phyloP scores from a whole-genome alignment of 2,888 invertebrate genomes.

The Oxycera nigricornis region DNA sequence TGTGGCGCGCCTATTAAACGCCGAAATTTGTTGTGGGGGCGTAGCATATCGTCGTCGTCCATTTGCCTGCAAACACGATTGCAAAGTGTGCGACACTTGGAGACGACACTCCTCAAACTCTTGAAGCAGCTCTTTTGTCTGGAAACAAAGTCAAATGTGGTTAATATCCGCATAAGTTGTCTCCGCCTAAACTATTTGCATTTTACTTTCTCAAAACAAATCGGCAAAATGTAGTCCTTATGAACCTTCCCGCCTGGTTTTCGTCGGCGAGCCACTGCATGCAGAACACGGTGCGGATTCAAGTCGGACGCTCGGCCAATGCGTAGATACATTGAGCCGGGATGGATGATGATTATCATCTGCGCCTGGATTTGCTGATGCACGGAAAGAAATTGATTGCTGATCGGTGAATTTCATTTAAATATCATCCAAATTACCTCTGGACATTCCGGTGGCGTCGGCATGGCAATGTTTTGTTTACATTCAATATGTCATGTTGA shows the following conservation, averaged over 20 bases:
- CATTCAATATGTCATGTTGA: background rate
- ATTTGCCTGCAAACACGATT: slow-evolving; percentile 83
- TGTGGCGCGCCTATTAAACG: slow-evolving; percentile 80
- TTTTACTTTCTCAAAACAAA: slow-evolving; percentile 66
- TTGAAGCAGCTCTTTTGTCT: slow-evolving; percentile 73
- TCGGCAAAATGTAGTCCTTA: slow-evolving; percentile 72
- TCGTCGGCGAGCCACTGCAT: slow-evolving; percentile 63
- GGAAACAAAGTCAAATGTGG: slow-evolving; percentile 36
- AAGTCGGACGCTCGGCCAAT: slow-evolving; percentile 92
- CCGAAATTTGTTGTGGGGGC: slow-evolving; percentile 87
- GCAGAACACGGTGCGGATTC: slow-evolving; percentile 82
- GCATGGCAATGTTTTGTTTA: slow-evolving; percentile 40
- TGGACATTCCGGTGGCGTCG: slow-evolving; percentile 43
- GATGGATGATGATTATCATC: slow-evolving; percentile 91
- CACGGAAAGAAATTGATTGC: slow-evolving; percentile 52
- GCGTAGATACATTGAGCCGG: slow-evolving; percentile 87
- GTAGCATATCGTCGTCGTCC: slow-evolving; percentile 82
- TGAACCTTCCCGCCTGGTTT: slow-evolving; percentile 64
- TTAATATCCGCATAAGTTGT: background rate
- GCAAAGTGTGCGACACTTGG: slow-evolving; percentile 84
- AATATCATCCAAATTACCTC: slow-evolving; percentile 41
- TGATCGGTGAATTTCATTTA: background rate
- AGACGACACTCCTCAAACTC: slow-evolving; percentile 85
- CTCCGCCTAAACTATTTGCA: background rate
- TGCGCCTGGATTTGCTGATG: slow-evolving; percentile 76